Base-by-base conservation (phyloP, 2,113 vertebrate genomes). In the Nibea coibor region DNA sequence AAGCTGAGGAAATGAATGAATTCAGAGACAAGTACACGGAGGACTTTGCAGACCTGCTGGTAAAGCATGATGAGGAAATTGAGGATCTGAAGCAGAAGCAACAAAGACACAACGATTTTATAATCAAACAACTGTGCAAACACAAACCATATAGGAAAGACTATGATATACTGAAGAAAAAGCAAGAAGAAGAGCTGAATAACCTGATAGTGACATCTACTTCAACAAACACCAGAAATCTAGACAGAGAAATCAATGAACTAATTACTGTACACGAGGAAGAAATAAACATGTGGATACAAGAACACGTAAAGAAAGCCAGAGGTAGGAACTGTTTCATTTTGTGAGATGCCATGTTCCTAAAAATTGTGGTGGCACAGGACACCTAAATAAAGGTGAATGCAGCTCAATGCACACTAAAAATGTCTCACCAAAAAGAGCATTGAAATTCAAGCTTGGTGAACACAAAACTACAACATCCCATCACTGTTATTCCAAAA, bases 1-100 rank as follows among this genome's bases (percentile, higher is more conserved):
- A 80, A 12, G 90, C 90, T 0, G 86, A 91, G 22, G 59, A 78
- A n/a, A n/a, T 80, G 9, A 91, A 89, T 3, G 82, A 82, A 0
- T 87, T 91, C 39, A 24, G n/a, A 53, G 2, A 62, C 1, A 85
- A 69, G 43, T 89, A 89, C 10, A 50, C 14, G 0, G n/a, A 26
- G 0, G 65, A 75, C n/a, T 66, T 80, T 28, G 15, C 11, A 24
- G 16, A 16, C 3, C 11, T 71, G 70, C 31, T 19, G 24, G 28
- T 48, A 42, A 65, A 65, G 22, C 53, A 72, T 4, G 19, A 31
- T 0, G 14, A n/a, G 20, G 58, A 82, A 12, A 35, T 17, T 26
- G n/a, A 57, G 1, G 15, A 69, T 3, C 22, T 82, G 57, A 79
- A 45, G 58, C 19, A 75, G 3, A 47, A 51, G 17, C 51, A 78